These are phyloP conservation scores for Anabas testudineus DNA, from an alignment of 2,797 vertebrate genomes.

Conservation along the genomic window DNA sequence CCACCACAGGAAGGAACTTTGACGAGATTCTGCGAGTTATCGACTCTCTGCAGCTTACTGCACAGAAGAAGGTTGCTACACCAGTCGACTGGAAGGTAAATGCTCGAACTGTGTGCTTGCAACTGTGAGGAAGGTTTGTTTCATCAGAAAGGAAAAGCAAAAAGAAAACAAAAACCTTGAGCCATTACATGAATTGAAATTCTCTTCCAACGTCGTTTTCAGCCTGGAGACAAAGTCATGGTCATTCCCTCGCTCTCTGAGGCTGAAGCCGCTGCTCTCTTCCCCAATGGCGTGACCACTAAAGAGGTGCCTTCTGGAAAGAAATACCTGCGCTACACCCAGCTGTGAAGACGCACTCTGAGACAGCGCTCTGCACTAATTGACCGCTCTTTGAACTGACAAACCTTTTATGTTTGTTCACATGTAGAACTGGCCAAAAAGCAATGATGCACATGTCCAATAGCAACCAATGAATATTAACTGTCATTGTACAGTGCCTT, in stretches of 20 bases:
- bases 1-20: slow-evolving; percentile 97
- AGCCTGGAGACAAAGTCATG: slow-evolving; percentile 91
- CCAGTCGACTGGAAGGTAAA: slow-evolving; percentile 97
- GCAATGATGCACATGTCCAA: not conserved
- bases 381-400: not conserved
- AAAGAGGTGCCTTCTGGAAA: slow-evolving; percentile 94
- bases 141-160: too few relatives aligned
- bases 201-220: slow-evolving; percentile 22
- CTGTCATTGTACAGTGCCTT: slow-evolving; percentile 63
- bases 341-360: slow-evolving; percentile 74
- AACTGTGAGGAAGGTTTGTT: too few relatives aligned
- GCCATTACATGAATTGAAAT: too few relatives aligned
- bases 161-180: too few relatives aligned
- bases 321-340: slow-evolving; percentile 94
- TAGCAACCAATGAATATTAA: not conserved
- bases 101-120: too few relatives aligned
- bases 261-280: slow-evolving; percentile 89
- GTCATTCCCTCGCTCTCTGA: slow-evolving; percentile 92
- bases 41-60: slow-evolving; percentile 95
- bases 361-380: not conserved
- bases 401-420: not conserved
- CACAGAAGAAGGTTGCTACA: slow-evolving; percentile 92
- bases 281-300: slow-evolving; percentile 90
- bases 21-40: slow-evolving; percentile 93
- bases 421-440: slow-evolving; percentile 7